Percentiles rank a stretch among this genome's conserved stretches.
These are phyloP conservation scores for Struthio camelus DNA, from an alignment of 2,113 vertebrate species.

Conservation along the genomic window DNA sequence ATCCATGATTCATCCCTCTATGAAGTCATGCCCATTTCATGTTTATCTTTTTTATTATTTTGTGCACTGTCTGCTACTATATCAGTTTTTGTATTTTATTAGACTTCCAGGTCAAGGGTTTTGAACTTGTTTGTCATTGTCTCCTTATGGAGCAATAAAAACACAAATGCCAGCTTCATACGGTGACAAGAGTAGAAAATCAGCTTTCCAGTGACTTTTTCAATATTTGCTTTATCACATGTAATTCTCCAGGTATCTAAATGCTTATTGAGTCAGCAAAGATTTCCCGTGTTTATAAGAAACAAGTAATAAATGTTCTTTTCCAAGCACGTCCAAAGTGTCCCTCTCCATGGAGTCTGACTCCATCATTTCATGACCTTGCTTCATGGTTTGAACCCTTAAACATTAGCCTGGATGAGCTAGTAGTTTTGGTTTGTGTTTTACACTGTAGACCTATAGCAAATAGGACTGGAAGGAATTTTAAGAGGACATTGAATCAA, in stretches of 20 bases:
- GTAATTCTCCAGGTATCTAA: background rate
- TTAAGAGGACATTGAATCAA: background rate
- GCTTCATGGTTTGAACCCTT: background rate
- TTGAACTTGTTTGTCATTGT: background rate
- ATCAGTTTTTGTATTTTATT: background rate
- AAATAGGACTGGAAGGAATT: background rate
- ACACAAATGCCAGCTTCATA: background rate
- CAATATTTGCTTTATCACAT: background rate
- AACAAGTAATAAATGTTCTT: background rate
- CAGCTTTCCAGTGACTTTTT: background rate
- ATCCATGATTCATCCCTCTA: background rate
- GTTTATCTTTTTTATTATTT: background rate
- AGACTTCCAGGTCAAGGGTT: constrained; percentile 27
- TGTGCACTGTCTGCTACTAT: background rate
- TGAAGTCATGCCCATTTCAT: background rate
- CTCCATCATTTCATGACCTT: background rate
- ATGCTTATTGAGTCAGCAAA: background rate
- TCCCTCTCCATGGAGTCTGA: background rate
- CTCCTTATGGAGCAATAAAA: background rate
- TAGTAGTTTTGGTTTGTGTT: background rate
- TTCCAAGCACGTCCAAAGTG: background rate
- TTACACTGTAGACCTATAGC: background rate
- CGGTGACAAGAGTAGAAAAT: background rate
- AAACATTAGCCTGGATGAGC: background rate
- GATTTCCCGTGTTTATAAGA: background rate